Evolutionary conservation across 2,113 vertebrate genomes (phyloP), one percentile per base, ranked within the genome.

Genomic region (Protomyctophum bolini): DNA sequence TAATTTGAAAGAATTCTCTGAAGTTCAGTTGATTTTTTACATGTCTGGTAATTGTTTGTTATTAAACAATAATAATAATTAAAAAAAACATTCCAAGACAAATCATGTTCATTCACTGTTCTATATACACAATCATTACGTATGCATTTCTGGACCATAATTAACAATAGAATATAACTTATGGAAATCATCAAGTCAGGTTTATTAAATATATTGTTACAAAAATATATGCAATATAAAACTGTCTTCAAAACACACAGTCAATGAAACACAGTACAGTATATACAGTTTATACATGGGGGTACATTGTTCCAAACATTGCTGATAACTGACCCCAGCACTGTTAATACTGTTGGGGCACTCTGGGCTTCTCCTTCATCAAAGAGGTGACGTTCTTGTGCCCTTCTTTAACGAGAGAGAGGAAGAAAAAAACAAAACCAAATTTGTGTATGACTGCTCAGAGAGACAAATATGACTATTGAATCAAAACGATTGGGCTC

Each of bases 131-230:
- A 71, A 51, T 70, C 61, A 62, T 63, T 68, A 48, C 21, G 15
- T n/a, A 57, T 54, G 21, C 21, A 54, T 73, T 47, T 33, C 28
- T 41, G 58, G 59, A 63, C 47, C 47, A n/a, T 66, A 72, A 67
- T 50, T 63, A 60, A 58, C 79, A 75, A 70, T 49, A 73, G 29
- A 69, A 78, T 65, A 81, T 83, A 86, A 88, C 45, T 82, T 83
- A 84, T 50, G 7, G 68, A 10, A 58, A 77, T 41, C 33, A 60
- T 57, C 33, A 66, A 51, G 33, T 41, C 33, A 41, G 50, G 59
- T 60, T 77, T 46, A 50, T 87, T 77, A 88, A 81, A 83, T 83
- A 84, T 70, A 54, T 58, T 72, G 63, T 65, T 76, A 81, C 45
- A 81, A 73, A 88, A 81, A 86, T 78, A 82, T 64, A 82, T 51